Evolutionary conservation across 2,888 invertebrate genomes (phyloP), one percentile per base, ranked within the genome.

Genomic region (Apamea monoglypha): DNA sequence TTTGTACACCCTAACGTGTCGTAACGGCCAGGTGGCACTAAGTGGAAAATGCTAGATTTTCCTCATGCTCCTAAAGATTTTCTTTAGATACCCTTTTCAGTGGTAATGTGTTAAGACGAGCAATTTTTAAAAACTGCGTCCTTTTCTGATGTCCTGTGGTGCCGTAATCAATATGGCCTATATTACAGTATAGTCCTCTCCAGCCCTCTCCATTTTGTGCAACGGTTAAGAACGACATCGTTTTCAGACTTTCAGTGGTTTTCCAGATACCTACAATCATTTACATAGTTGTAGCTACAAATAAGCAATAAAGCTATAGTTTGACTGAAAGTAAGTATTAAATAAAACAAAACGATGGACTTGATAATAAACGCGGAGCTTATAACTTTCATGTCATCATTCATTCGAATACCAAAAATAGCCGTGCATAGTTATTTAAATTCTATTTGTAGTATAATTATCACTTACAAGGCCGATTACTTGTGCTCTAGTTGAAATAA

Each of bases 391-490:
- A 21, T 47, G 44, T 56, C 56, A 29, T 76, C 29, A 36, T 47
- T 67, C 21, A 76, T 83, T 83, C 12, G 16, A 32, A 77, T 21
- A 59, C 21, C 25, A 59, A 80, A 80, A 83, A n/a, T 50, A 67
- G 16, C 29, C 16, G 18, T 47, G 29, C 32, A 18, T 36, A 47
- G 47, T 56, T 16, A 40, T 40, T 76, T 50, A 18, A 32, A 36
- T 83, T 40, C 14, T 32, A 76, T 44, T 67, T 82, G 67, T 21
- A 21, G 21, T 56, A 29, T 21, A 40, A 80, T 82, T 56, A 56
- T 25, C 16, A 59, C 3, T 8, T 21, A 29, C 50, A 44, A 83
- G 78, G 61, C 18, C 44, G 59, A 77, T 25, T 25, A 36, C 25
- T 61, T 53, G 36, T 61, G 32, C 14, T 32, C 67, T 44, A 53